Percentiles rank a stretch among this genome's conserved stretches.
These are phyloP conservation scores for Diploscapter pachys DNA, from an alignment of 1,140 invertebrate species.

Conservation along the genomic window DNA sequence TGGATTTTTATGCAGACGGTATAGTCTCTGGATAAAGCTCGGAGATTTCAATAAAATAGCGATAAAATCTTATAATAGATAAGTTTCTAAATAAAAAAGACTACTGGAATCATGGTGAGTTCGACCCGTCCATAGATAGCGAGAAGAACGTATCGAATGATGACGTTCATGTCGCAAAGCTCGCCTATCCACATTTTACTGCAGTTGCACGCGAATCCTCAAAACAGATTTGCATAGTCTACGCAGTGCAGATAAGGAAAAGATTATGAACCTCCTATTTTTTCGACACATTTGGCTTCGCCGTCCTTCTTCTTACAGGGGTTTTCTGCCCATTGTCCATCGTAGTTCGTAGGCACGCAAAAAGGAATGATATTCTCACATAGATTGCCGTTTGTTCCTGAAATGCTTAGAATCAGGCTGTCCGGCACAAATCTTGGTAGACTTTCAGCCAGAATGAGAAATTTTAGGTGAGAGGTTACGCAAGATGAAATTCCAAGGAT, in stretches of 20 bases:
- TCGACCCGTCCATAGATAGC: slow-evolving; percentile 5
- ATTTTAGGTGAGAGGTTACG: too few relatives aligned
- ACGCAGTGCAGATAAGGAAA: too few relatives aligned
- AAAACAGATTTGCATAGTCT: background rate
- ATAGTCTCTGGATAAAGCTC: background rate
- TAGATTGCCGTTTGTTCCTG: too few relatives aligned
- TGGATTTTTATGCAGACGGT: background rate
- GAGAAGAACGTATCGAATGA: background rate
- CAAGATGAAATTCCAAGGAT: too few relatives aligned
- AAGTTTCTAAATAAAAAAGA: background rate
- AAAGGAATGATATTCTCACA: too few relatives aligned
- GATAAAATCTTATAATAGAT: background rate
- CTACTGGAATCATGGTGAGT: slow-evolving; percentile 10
- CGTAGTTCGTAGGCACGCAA: too few relatives aligned
- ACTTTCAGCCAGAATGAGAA: too few relatives aligned
- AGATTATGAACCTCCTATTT: too few relatives aligned
- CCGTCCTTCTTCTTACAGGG: background rate
- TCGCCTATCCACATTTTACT: slow-evolving; percentile 13
- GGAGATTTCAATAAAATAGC: background rate
- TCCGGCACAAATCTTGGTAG: too few relatives aligned
- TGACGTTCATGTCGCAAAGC: slow-evolving; percentile 21
- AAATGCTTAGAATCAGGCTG: too few relatives aligned
- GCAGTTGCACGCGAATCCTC: slow-evolving; percentile 1
- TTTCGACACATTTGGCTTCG: background rate
- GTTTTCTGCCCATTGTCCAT: background rate